Conservation (phyloP, 2,797 vertebrate species). For the Pachyuromys duprasi region DNA sequence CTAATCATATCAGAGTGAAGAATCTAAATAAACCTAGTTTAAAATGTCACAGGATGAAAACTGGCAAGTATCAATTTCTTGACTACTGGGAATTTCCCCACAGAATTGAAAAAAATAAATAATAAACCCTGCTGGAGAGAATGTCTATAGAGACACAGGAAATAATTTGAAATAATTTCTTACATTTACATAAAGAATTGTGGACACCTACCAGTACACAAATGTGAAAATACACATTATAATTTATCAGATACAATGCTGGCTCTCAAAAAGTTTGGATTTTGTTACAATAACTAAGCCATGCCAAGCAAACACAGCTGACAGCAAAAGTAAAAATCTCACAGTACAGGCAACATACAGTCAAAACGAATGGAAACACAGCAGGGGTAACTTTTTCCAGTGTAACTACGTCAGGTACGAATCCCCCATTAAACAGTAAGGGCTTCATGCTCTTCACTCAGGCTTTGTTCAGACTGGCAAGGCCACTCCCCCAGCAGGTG, state of each 20-base stretch:
- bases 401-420: neutral
- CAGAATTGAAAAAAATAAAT: neutral
- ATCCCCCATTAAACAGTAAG: constrained; percentile 3
- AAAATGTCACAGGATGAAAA: constrained; percentile 72
- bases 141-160: constrained; percentile 31
- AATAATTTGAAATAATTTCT: constrained; percentile 25
- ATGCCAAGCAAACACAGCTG: constrained; percentile 20
- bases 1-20: constrained; percentile 39
- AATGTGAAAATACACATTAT: constrained; percentile 47
- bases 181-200: neutral
- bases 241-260: constrained; percentile 24
- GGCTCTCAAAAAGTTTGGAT: constrained; percentile 27
- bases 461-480: constrained; percentile 62
- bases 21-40: constrained; percentile 43
- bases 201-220: constrained; percentile 46
- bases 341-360: neutral
- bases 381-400: neutral
- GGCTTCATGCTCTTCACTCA: neutral
- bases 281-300: constrained; percentile 51
- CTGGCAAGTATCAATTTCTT: constrained; percentile 63
- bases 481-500: constrained; percentile 59
- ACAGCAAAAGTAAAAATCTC: constrained; percentile 27
- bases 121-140: neutral
- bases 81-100: constrained; percentile 61
- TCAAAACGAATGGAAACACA: neutral